Evolutionary conservation across 2,797 vertebrate species (phyloP).

Genomic region (Liparis tanakae): DNA sequence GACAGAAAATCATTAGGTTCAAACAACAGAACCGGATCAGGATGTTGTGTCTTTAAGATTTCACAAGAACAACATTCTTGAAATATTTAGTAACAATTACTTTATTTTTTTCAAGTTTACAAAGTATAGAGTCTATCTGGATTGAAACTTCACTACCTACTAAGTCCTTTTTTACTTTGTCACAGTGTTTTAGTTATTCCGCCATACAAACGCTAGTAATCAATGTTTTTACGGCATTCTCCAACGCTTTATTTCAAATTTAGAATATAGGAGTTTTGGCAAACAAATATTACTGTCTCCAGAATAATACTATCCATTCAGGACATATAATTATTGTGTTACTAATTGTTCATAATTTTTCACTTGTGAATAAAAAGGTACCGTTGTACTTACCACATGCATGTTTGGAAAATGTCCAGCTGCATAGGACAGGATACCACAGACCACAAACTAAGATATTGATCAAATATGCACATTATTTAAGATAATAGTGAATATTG

Average conservation of each 20-base stretch:
- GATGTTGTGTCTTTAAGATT: not conserved
- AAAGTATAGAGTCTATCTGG: not conserved
- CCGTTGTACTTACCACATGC: constrained; percentile 69
- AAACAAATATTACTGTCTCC: not conserved
- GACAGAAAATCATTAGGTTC: not conserved
- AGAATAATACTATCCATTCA: not conserved
- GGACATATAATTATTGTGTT: not conserved
- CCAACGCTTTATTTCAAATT: not conserved
- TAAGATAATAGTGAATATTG: not conserved
- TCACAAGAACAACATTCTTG: not conserved
- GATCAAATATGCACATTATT: not conserved
- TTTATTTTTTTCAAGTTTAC: not conserved
- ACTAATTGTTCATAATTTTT: not conserved
- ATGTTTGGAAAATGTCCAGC: constrained; percentile 78
- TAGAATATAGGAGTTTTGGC: not conserved
- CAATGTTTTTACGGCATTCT: not conserved
- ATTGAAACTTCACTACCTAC: not conserved
- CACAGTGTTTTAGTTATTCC: not conserved
- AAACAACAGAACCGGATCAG: not conserved
- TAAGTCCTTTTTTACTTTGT: not conserved
- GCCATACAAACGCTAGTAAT: not conserved
- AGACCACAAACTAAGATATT: constrained; percentile 70
- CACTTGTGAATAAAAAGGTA: not conserved
- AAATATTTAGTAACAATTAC: not conserved
- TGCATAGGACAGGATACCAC: constrained; percentile 73